Conservation (phyloP, 2,888 invertebrate species). For the Chrysolina haemoptera region DNA sequence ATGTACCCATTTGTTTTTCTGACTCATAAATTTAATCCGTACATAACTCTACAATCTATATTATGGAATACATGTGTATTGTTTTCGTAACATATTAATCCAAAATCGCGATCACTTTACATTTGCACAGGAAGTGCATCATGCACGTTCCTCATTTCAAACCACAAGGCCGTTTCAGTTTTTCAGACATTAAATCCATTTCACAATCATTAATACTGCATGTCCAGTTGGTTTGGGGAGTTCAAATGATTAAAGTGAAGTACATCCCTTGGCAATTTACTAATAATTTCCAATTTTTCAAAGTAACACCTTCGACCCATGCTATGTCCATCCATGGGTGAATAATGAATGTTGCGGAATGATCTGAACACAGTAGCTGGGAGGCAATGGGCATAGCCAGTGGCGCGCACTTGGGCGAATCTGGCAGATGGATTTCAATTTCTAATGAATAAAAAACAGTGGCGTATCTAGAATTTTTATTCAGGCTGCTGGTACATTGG, state of each 20-base stretch:
- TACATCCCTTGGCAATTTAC: constrained; percentile 49
- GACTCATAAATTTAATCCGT: too few species aligned
- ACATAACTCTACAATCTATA: too few species aligned
- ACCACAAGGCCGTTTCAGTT: background rate
- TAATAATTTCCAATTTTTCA: constrained; percentile 56
- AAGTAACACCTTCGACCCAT: constrained; percentile 42
- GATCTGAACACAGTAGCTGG: constrained; percentile 56
- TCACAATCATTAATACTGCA: constrained; percentile 38
- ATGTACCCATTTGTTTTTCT: too few species aligned
- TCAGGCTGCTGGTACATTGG: too few species aligned
- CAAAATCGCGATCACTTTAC: too few species aligned
- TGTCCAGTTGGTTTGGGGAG: constrained; percentile 33
- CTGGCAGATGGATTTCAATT: constrained; percentile 42
- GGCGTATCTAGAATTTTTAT: too few species aligned
- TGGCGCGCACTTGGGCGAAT: constrained; percentile 6
- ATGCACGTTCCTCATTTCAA: background rate
- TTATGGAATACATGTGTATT: too few species aligned
- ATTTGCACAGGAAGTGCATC: background rate
- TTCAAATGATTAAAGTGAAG: constrained; percentile 47
- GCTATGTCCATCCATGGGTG: constrained; percentile 47
- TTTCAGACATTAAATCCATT: constrained; percentile 21
- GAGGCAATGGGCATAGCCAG: constrained; percentile 37
- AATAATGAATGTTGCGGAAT: constrained; percentile 57
- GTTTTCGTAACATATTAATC: too few species aligned
- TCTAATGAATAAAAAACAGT: too few species aligned